Evolutionary conservation across 1,140 invertebrate genomes (phyloP).

Genomic region (Drosophila carrolli): DNA sequence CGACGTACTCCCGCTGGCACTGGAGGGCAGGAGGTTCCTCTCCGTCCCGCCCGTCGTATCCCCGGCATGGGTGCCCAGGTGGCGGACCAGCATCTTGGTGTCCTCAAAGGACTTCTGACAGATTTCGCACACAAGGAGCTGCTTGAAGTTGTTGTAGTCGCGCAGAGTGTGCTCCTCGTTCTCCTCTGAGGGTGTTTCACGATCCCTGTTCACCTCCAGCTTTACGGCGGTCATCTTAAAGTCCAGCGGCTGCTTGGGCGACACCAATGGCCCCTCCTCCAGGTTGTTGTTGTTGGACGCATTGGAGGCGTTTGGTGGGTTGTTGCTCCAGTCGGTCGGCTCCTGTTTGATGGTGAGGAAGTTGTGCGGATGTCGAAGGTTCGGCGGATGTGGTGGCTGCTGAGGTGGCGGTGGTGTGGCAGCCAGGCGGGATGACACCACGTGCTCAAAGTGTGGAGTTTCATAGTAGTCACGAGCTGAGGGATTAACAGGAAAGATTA

Average conservation of each 20-base stretch:
- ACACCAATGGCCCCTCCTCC: slow-evolving; percentile 42
- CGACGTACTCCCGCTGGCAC: slow-evolving; percentile 42
- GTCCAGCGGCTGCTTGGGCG: slow-evolving; percentile 75
- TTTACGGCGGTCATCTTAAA: slow-evolving; percentile 76
- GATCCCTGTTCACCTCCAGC: slow-evolving; percentile 60
- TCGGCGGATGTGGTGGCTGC: slow-evolving; percentile 44
- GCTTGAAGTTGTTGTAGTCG: slow-evolving; percentile 83
- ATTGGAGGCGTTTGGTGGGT: slow-evolving; percentile 49
- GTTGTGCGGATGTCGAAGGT: slow-evolving; percentile 76
- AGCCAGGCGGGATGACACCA: slow-evolving; percentile 48
- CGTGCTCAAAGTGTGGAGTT: slow-evolving; percentile 63
- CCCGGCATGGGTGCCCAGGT: slow-evolving; percentile 89
- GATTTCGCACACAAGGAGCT: slow-evolving; percentile 91
- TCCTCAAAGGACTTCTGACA: slow-evolving; percentile 93
- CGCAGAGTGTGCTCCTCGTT: slow-evolving; percentile 69
- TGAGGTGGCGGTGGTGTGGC: slow-evolving; percentile 35
- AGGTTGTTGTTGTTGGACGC: slow-evolving; percentile 57
- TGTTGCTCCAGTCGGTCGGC: slow-evolving; percentile 85
- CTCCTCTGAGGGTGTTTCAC: slow-evolving; percentile 45
- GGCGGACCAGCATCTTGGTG: slow-evolving; percentile 92
- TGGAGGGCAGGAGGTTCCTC: slow-evolving; percentile 20
- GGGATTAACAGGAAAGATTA: not conserved
- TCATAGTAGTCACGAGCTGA: slow-evolving; percentile 69
- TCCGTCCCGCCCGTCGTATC: slow-evolving; percentile 65
- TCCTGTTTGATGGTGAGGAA: slow-evolving; percentile 86